A percentile compares a stretch with the other conserved stretches of the same genome.
Conservation (phyloP, 2,797 vertebrate species). For the Uromys caudimaculatus region DNA sequence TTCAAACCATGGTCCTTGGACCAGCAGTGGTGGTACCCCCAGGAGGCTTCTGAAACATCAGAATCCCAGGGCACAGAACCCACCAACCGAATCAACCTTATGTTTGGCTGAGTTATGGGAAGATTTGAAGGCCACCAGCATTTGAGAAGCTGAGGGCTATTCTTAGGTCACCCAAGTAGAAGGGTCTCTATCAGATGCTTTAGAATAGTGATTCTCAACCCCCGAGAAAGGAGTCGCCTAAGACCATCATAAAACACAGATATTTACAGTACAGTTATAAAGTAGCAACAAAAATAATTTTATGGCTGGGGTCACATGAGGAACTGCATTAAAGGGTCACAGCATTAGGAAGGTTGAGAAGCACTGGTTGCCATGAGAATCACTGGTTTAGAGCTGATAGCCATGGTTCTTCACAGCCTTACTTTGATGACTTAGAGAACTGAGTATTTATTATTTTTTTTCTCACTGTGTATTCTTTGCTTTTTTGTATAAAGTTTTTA, state of each 20-base stretch:
- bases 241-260: neutral
- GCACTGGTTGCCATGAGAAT: neutral
- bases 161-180: fast-evolving
- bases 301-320: neutral
- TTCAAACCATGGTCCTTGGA: neutral
- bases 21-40: neutral
- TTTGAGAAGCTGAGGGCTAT: neutral
- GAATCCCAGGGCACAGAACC: neutral
- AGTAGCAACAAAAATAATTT: neutral
- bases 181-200: neutral
- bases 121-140: neutral
- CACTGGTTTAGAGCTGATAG: neutral
- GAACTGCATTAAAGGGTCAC: neutral
- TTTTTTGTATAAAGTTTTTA: neutral
- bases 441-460: neutral
- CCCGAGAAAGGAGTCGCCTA: neutral
- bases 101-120: neutral
- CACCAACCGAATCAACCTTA: neutral
- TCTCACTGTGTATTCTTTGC: neutral
- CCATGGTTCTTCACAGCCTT: neutral
- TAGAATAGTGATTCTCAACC: neutral
- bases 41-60: neutral
- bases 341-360: neutral
- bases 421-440: neutral
- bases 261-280: neutral